Base-by-base conservation (phyloP, 2,797 vertebrate genomes). In the Xiphophorus birchmanni region DNA sequence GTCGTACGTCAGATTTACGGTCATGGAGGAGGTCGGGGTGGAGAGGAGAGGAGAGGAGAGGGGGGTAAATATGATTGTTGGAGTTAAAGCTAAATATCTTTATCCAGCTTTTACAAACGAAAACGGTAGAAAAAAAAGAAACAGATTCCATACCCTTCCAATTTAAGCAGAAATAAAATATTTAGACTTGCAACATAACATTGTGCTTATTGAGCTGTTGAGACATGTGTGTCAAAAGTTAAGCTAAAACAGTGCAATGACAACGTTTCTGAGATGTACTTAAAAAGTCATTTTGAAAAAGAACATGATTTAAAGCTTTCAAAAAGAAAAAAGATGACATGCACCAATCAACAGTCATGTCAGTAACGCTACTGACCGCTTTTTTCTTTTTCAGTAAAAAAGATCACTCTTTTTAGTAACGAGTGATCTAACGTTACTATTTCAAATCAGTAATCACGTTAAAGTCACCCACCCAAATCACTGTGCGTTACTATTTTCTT, bases 1-100 rank as follows among this genome's bases (percentile, higher is more conserved):
- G 42, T 77, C 13, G 52, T 47, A 88, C 90, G 90, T 88, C 78
- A 47, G 81, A 69, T 44, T 77, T 35, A 3, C 18, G 79, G 75
- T 71, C 78, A 80, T 21, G 50, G 7, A 23, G 50, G 50, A 12
- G 2, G 32, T 32, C 32, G 3, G 45, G n/a, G n/a, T n/a, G n/a
- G 12, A 37, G 13, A n/a, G 13, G 13, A 47, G 45, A 47, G 45
- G 45, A 12, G 45, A 0, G 2, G 44, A 45, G 2, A 12, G 2
- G 44, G 44, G 9, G 42, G 58, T 35, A 15, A 5, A 1, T 40
- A 8, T 45, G 26, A 26, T 45, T 42, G 21, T 71, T 17, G 23
- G 6, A 2, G 26, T 58, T 9, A 47, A 77, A 2, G 1, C 0
- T 35, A 56, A 56, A 56, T n/a, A 37, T 50, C 8, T 48, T 52